These are phyloP conservation scores for Schizopygopsis malacanthus DNA, from an alignment of 2,797 vertebrate species.

Conservation along the genomic window DNA sequence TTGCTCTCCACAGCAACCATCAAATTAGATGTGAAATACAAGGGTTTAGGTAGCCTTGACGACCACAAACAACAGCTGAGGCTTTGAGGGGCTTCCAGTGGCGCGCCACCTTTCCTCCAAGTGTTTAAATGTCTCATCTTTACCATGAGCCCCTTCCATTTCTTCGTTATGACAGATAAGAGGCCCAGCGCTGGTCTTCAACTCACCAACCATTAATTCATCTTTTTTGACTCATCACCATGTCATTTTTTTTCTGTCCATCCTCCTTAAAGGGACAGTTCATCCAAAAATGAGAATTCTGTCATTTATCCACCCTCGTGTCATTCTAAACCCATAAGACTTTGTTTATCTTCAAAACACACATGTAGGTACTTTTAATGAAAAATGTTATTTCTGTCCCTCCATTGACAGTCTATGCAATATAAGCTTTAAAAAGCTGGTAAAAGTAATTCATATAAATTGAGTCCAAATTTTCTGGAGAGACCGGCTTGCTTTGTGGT, in stretches of 20 bases:
- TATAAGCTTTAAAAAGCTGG: no score
- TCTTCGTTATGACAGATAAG: slow-evolving; percentile 51
- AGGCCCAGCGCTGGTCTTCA: slow-evolving; percentile 10
- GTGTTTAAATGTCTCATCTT: slow-evolving; percentile 58
- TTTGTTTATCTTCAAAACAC: not conserved
- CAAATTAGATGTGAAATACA: slow-evolving; percentile 62
- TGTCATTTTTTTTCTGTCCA: not conserved
- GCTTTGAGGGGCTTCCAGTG: slow-evolving; percentile 39
- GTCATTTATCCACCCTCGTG: not conserved
- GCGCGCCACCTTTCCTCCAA: slow-evolving; percentile 11
- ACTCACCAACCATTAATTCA: slow-evolving; percentile 3
- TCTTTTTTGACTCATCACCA: not conserved
- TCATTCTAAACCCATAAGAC: not conserved
- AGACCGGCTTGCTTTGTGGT: not conserved
- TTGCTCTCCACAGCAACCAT: slow-evolving; percentile 51
- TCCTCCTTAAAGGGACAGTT: not conserved
- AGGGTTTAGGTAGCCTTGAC: slow-evolving; percentile 45
- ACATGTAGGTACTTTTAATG: not conserved
- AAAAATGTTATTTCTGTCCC: not conserved
- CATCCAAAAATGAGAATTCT: not conserved
- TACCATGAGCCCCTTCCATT: slow-evolving; percentile 55
- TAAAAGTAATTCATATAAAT: not conserved
- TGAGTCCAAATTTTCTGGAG: not conserved
- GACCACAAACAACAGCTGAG: slow-evolving; percentile 51
- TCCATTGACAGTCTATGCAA: not conserved